Conservation (phyloP, 2,888 invertebrate genomes). For the Oegoconia quadripuncta region DNA sequence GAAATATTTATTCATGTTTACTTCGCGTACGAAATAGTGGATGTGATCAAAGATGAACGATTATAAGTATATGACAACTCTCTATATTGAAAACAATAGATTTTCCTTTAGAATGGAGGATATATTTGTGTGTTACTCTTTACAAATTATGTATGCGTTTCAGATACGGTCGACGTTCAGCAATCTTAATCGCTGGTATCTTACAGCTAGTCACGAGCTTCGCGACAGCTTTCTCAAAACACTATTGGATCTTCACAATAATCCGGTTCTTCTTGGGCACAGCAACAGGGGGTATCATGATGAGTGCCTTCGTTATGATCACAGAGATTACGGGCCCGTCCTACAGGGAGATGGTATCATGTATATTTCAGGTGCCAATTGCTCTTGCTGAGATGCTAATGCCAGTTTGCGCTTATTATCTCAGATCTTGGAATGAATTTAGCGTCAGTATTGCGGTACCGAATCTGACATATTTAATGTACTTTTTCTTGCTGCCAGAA, state of each 20-base stretch:
- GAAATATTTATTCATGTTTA: no score
- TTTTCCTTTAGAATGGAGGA: no score
- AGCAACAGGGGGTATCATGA: slow-evolving; percentile 87
- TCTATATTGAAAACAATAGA: no score
- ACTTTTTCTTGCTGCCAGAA: slow-evolving; percentile 84
- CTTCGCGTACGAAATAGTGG: no score
- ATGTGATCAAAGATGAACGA: no score
- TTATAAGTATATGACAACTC: no score
- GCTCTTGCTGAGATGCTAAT: slow-evolving; percentile 80
- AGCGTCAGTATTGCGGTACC: slow-evolving; percentile 80
- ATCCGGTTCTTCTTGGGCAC: slow-evolving; percentile 82
- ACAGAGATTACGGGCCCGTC: slow-evolving; percentile 78
- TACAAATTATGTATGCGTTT: no score
- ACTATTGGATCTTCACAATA: slow-evolving; percentile 71
- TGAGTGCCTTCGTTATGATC: slow-evolving; percentile 81
- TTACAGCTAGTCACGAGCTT: slow-evolving; percentile 82
- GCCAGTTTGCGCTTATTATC: slow-evolving; percentile 77
- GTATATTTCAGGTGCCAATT: slow-evolving; percentile 80
- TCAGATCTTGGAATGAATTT: slow-evolving; percentile 80
- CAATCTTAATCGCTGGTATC: slow-evolving; percentile 80
- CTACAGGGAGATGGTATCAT: slow-evolving; percentile 65
- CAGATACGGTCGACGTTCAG: slow-evolving; percentile 84
- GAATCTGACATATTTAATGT: slow-evolving; percentile 74
- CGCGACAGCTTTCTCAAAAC: slow-evolving; percentile 80
- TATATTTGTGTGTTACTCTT: no score